Base-by-base conservation (phyloP, 2,888 invertebrate species). In the Altica lythri region DNA sequence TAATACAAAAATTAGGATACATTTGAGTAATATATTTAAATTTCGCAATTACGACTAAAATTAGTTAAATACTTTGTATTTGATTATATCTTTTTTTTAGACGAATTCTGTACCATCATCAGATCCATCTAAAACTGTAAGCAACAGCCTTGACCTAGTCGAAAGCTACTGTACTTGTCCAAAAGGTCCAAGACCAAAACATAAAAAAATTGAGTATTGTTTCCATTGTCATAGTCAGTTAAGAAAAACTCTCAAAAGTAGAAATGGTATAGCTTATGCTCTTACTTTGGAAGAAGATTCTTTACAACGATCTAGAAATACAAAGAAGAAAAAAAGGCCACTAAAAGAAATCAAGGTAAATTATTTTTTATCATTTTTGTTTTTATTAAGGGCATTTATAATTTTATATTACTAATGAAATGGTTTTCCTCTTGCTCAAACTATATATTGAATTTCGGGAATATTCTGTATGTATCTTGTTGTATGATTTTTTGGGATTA, bases 191-290 rank as follows among this genome's bases (percentile, higher is more conserved):
- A 56, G 44, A 12, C 14, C 8, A 17, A 57, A 59, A 9, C 34
- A 55, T 35, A 57, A 60, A 4, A 38, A 57, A 37, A 38, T 51
- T 1, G 27, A 54, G 3, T 63, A 62, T 54, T 68, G 68, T 45
- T 27, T 37, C 4, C 60, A 66, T 35, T 72, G 72, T 54, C 61
- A 64, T 34, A 65, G 65, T 50, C 70, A 71, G 43, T 60, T 68
- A 17, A 60, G 59, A 38, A 62, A 63, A 29, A 67, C 67, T n/a
- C 53, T 55, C 12, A 58, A 57, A 22, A 62, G 52, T 22, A 73
- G 74, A 3, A 77, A 77, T 59, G 68, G 77, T 0, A 74, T 79
- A 12, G 79, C 79, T 8, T 79, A 79, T 48, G 76, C 78, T 45
- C 60, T 79, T 29, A 77, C 75, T 8, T 76, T 79, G 51, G 69